phyloP scores from a whole-genome alignment of 2,888 invertebrate species.

The Morinoia aosen region DNA sequence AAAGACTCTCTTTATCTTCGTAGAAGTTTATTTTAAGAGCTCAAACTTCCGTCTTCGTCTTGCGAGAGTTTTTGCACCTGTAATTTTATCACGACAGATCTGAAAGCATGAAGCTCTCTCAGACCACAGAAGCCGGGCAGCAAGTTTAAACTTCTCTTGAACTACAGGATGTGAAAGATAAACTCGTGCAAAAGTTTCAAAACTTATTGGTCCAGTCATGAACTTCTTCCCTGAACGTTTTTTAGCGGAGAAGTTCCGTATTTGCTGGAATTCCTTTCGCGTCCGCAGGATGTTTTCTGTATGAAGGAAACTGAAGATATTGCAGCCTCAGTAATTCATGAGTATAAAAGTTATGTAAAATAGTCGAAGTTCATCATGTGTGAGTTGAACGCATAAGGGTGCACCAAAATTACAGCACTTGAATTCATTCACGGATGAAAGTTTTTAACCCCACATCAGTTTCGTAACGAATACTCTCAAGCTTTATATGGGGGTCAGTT shows the following conservation, averaged over 20 bases:
- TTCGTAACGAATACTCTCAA: too few species aligned
- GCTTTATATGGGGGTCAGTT: too few species aligned
- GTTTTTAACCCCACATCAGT: not conserved
- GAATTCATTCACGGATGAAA: not conserved
- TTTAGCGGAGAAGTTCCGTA: not conserved
- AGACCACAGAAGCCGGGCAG: not conserved
- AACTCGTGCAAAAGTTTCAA: not conserved
- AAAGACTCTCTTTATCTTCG: not conserved
- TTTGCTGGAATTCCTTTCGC: not conserved
- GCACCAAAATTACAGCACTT: too few species aligned
- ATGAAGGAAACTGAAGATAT: not conserved
- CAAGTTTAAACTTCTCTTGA: not conserved
- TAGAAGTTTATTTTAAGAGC: not conserved
- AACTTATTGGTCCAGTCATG: constrained; percentile 2
- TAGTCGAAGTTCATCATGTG: too few species aligned
- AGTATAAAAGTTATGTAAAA: too few species aligned
- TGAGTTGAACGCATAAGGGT: too few species aligned
- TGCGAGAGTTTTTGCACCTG: not conserved
- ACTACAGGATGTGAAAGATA: not conserved
- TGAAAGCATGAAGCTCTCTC: not conserved
- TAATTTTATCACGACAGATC: not conserved
- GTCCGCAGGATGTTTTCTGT: not conserved
- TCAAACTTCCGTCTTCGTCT: not conserved
- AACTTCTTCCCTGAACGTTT: not conserved
- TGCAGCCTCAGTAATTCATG: too few species aligned